Conservation (phyloP, 30 jellyfish, hydroid and myxozoan species). For the Aurelia aurita region DNA sequence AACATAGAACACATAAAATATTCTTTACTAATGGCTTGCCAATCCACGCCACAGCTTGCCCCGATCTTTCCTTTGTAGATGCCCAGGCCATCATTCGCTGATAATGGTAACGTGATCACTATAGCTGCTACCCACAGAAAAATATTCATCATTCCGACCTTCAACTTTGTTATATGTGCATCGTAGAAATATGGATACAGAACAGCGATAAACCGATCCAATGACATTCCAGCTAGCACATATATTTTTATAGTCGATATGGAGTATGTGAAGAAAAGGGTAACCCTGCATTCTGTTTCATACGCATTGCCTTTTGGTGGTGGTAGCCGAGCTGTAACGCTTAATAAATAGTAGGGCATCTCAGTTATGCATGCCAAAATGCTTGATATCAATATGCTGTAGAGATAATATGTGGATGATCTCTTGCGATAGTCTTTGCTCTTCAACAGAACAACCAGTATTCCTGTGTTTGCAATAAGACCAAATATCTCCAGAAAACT, state of each 20-base stretch:
- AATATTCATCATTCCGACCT: not conserved
- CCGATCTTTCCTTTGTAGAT: conserved; percentile 35
- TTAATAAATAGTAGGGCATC: conserved; percentile 37
- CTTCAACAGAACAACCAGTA: conserved; percentile 1
- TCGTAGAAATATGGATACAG: conserved; percentile 31
- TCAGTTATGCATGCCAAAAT: conserved; percentile 32
- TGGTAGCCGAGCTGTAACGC: conserved; percentile 23
- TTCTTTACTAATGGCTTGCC: conserved; percentile 9
- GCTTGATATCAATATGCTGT: conserved; percentile 32
- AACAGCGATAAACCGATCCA: conserved; percentile 45
- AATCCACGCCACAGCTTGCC: conserved; percentile 40
- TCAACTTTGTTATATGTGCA: conserved; percentile 9
- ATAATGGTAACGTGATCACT: conserved; percentile 12
- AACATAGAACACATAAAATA: not conserved
- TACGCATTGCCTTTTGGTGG: conserved; percentile 8
- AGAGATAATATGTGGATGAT: conserved; percentile 24
- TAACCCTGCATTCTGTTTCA: conserved; percentile 5
- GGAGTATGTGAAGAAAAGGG: conserved; percentile 18
- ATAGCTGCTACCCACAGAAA: conserved; percentile 19
- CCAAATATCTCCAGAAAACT: conserved; percentile 22
- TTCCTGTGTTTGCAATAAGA: conserved; percentile 21
- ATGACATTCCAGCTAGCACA: conserved; percentile 40
- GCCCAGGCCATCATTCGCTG: conserved; percentile 17
- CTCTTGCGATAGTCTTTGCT: conserved; percentile 28
- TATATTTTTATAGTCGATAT: conserved; percentile 25